Conservation (phyloP, 2,888 invertebrate species). For the Schizotus pectinicornis region DNA sequence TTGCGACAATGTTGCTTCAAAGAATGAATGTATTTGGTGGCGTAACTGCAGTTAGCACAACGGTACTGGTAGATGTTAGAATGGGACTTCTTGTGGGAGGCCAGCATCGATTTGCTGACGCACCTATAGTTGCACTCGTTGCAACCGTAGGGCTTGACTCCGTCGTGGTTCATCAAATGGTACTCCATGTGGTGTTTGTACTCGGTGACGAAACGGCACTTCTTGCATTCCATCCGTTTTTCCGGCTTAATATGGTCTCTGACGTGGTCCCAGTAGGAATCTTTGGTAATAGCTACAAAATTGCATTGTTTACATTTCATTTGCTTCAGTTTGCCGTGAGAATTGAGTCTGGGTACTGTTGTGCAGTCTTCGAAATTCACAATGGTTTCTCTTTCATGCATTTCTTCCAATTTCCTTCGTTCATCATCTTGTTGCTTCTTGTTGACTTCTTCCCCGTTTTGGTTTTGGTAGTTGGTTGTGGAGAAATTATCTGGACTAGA, state of each 20-base stretch:
- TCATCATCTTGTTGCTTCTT: constrained; percentile 50
- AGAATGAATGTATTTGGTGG: constrained; percentile 97
- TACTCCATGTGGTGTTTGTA: constrained; percentile 99
- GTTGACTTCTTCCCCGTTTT: constrained; percentile 60
- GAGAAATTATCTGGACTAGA: constrained; percentile 47
- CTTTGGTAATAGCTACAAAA: constrained; percentile 83
- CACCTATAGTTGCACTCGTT: constrained; percentile 87
- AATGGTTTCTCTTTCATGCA: constrained; percentile 62
- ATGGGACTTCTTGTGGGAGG: constrained; percentile 97
- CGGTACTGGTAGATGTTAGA: constrained; percentile 90
- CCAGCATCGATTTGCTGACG: constrained; percentile 99
- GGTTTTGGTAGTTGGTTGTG: no score
- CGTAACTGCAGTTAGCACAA: constrained; percentile 93
- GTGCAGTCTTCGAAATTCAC: constrained; percentile 61
- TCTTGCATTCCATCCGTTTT: constrained; percentile 86
- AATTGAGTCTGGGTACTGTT: constrained; percentile 66
- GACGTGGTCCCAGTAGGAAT: constrained; percentile 93
- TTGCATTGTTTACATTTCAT: constrained; percentile 94
- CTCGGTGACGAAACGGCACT: constrained; percentile 97
- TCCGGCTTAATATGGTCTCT: constrained; percentile 92
- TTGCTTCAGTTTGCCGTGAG: constrained; percentile 84
- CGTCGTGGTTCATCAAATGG: constrained; percentile 92
- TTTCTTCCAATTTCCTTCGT: constrained; percentile 63
- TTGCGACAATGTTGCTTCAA: constrained; percentile 94
- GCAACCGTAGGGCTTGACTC: constrained; percentile 95